These are phyloP conservation scores for Pitangus sulphuratus DNA, from an alignment of 2,797 vertebrate species.

Conservation along the genomic window DNA sequence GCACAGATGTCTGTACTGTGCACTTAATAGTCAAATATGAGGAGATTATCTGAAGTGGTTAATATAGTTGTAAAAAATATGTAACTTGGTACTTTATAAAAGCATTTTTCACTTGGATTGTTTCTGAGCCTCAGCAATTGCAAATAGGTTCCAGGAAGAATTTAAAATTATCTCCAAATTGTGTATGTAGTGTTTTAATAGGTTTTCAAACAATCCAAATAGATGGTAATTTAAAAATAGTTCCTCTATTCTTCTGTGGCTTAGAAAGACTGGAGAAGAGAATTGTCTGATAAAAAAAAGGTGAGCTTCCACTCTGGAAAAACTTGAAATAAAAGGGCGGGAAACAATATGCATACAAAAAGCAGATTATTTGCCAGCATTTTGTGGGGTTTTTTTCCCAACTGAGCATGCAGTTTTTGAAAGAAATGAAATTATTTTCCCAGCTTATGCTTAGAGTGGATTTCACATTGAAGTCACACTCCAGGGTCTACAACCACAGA, in stretches of 20 bases:
- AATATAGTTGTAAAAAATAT: background rate
- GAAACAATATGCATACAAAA: background rate
- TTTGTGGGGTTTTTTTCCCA: background rate
- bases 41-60: background rate
- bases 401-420: background rate
- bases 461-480: background rate
- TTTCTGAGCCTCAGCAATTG: background rate
- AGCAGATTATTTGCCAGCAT: background rate
- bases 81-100: rapidly evolving
- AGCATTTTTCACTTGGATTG: background rate
- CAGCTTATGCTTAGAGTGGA: background rate
- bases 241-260: background rate
- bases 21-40: background rate
- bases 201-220: background rate
- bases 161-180: background rate
- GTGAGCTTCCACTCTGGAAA: background rate
- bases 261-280: background rate
- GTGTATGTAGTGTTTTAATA: background rate
- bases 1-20: background rate
- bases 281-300: background rate
- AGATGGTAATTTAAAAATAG: background rate
- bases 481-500: background rate
- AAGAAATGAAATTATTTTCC: conserved; percentile 10
- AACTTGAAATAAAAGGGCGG: background rate
- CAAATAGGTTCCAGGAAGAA: background rate